Conservation (phyloP, 2,888 invertebrate genomes). For the Coelogynopora nodosa region DNA sequence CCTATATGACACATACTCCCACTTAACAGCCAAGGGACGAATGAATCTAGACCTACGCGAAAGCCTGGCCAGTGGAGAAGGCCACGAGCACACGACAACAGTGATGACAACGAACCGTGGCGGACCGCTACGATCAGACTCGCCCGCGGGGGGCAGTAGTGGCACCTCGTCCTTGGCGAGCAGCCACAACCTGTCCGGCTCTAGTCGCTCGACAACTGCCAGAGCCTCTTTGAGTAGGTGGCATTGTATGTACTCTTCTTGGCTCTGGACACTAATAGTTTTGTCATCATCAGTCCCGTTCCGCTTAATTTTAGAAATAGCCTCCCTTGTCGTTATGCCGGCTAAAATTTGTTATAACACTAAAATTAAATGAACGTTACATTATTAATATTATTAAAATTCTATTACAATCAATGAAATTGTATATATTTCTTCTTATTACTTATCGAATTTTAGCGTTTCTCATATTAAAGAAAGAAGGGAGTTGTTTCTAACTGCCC, state of each 20-base stretch:
- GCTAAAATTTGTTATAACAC: too few relatives aligned
- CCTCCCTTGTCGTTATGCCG: background rate
- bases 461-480: too few relatives aligned
- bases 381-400: too few relatives aligned
- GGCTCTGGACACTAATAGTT: background rate
- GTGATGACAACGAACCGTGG: conserved; percentile 3
- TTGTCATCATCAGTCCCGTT: too few relatives aligned
- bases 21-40: conserved; percentile 38
- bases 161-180: background rate
- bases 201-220: background rate
- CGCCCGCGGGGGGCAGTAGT: background rate
- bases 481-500: too few relatives aligned
- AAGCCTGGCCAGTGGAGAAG: background rate
- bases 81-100: conserved; percentile 7
- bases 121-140: background rate
- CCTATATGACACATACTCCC: too few relatives aligned
- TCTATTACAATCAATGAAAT: too few relatives aligned
- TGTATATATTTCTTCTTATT: too few relatives aligned
- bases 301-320: background rate
- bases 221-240: background rate
- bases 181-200: background rate
- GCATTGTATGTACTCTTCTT: background rate
- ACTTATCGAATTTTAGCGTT: too few relatives aligned
- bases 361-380: background rate
- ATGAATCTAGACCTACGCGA: conserved; percentile 35